These are phyloP conservation scores for Columba guinea DNA, from an alignment of 2,797 vertebrate genomes.

Conservation along the genomic window DNA sequence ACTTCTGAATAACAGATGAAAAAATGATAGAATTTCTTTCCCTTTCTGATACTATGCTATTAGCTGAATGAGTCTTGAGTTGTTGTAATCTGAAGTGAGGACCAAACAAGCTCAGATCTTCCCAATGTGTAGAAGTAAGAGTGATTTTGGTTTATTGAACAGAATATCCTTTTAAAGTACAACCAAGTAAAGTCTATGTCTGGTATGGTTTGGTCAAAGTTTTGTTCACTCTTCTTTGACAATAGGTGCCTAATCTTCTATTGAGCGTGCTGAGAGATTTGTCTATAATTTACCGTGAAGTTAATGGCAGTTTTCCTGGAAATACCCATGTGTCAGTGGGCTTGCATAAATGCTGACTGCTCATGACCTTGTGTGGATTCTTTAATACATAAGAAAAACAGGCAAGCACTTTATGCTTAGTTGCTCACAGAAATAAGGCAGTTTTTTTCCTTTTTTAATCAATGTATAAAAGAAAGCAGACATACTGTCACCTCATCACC, in stretches of 20 bases:
- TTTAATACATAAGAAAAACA: neutral
- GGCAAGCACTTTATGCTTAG: neutral
- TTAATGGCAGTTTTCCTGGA: neutral
- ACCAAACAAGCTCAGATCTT: neutral
- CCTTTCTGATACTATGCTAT: neutral
- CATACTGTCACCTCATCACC: conserved; percentile 18
- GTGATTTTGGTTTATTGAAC: neutral
- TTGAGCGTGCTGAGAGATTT: neutral
- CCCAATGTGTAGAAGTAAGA: neutral
- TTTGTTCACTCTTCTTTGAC: neutral
- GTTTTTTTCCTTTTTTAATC: conserved; percentile 43
- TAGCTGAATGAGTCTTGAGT: neutral
- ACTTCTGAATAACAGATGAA: neutral
- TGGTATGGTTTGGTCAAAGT: neutral
- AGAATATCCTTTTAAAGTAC: neutral
- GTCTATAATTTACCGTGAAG: neutral
- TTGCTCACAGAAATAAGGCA: neutral
- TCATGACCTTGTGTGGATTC: neutral
- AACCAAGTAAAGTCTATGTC: neutral
- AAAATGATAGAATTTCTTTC: neutral
- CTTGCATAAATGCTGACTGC: conserved; percentile 1
- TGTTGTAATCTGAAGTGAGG: neutral
- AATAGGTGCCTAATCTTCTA: neutral
- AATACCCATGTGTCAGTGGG: neutral
- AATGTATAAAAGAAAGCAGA: conserved; percentile 54